phyloP scores from a whole-genome alignment of 2,113 vertebrate species.

The Oxygymnocypris stewartii region DNA sequence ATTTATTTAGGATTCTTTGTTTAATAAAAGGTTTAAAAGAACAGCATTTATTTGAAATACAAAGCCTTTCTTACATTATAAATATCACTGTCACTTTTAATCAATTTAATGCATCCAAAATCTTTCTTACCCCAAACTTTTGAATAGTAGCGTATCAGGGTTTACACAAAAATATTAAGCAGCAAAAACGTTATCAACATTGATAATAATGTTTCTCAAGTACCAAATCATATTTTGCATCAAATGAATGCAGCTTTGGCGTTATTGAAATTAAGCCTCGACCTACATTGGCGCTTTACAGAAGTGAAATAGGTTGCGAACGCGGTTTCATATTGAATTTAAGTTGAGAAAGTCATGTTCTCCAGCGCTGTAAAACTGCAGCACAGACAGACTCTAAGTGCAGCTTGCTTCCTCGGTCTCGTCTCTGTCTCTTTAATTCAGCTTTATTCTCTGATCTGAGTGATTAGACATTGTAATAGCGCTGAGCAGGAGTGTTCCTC shows the following conservation, averaged over 20 bases:
- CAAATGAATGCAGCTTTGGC: neutral
- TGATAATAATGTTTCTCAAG: neutral
- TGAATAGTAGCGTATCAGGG: too few relatives aligned
- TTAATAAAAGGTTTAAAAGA: too few relatives aligned
- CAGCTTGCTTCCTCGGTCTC: neutral
- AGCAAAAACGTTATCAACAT: neutral
- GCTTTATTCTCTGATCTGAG: conserved; percentile 21
- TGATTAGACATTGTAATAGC: conserved; percentile 53
- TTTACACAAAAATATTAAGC: too few relatives aligned
- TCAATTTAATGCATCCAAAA: neutral
- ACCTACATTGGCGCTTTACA: neutral
- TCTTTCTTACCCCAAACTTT: neutral
- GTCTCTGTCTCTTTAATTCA: neutral
- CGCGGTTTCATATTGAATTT: neutral
- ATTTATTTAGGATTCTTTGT: too few relatives aligned
- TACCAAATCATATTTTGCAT: neutral
- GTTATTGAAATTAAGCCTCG: neutral
- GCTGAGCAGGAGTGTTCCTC: conserved; percentile 43
- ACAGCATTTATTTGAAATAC: too few relatives aligned
- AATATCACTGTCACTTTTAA: too few relatives aligned
- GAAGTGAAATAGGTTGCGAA: neutral
- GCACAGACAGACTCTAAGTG: neutral
- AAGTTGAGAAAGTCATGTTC: too few relatives aligned
- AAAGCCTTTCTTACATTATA: too few relatives aligned
- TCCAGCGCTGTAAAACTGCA: neutral